Evolutionary conservation across 2,888 invertebrate genomes (phyloP).

Genomic region (Cryptophagus acutangulus): DNA sequence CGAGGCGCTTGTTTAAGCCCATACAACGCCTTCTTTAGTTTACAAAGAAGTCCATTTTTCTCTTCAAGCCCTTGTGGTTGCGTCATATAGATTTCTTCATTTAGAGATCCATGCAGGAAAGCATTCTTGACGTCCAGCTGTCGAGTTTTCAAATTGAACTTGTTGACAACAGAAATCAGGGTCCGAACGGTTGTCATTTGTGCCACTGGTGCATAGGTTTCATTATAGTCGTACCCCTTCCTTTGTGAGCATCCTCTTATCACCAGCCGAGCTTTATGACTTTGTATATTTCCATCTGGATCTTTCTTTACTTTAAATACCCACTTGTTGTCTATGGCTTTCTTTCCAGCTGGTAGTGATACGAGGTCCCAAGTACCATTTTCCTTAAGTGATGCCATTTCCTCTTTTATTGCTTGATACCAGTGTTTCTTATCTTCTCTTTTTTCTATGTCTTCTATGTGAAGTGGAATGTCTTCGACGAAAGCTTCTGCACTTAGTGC

Average conservation of each 20-base stretch:
- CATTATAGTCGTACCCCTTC: conserved; percentile 4
- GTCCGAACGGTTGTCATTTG: conserved; percentile 26
- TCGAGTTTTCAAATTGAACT: conserved; percentile 13
- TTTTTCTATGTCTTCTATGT: conserved; percentile 10
- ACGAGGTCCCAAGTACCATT: conserved; percentile 18
- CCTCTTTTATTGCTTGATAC: conserved; percentile 1
- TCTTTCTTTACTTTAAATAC: conserved; percentile 18
- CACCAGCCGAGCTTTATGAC: conserved; percentile 21
- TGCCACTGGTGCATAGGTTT: conserved; percentile 28
- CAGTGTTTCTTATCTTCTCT: background rate
- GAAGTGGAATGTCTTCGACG: conserved; percentile 15
- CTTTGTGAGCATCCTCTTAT: conserved; percentile 23
- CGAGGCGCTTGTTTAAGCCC: conserved; percentile 24
- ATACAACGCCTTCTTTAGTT: conserved; percentile 26
- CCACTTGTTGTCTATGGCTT: conserved; percentile 20
- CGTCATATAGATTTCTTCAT: conserved; percentile 25
- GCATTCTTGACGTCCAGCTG: conserved; percentile 27
- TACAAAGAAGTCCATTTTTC: conserved; percentile 20
- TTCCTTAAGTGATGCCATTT: conserved; percentile 5
- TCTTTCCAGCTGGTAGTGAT: conserved; percentile 13
- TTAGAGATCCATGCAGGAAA: conserved; percentile 26
- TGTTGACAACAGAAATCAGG: conserved; percentile 22
- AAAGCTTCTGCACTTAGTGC: conserved; percentile 8
- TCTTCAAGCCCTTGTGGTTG: conserved; percentile 18
- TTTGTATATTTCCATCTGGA: too few species aligned